These are phyloP conservation scores for Setipinna tenuifilis DNA, from an alignment of 2,797 vertebrate genomes.

Conservation along the genomic window DNA sequence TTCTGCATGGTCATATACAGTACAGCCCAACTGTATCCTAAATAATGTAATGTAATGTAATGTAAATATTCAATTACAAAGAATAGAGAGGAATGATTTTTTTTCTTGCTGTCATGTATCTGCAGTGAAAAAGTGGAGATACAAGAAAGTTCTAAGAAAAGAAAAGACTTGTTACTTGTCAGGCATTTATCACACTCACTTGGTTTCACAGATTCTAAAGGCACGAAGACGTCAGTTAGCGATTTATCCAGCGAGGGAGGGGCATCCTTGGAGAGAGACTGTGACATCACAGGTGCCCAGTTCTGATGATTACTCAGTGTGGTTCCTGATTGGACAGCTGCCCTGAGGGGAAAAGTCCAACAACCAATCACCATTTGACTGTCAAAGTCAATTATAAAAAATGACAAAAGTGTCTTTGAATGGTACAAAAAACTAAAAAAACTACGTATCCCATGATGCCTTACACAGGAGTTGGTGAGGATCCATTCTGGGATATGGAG, in stretches of 20 bases:
- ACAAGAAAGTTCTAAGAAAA: too few species aligned
- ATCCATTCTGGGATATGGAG: constrained; percentile 30
- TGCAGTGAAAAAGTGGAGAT: too few species aligned
- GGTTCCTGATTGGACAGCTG: not conserved
- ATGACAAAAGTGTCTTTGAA: not conserved
- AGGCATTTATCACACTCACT: constrained; percentile 31
- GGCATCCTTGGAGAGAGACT: not conserved
- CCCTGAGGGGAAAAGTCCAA: not conserved
- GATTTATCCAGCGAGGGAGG: not conserved
- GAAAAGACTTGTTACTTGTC: too few species aligned
- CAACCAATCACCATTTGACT: not conserved
- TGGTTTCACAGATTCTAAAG: constrained; percentile 31
- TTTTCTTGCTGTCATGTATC: too few species aligned
- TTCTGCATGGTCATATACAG: too few species aligned
- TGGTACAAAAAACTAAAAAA: not conserved
- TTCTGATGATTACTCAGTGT: not conserved
- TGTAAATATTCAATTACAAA: too few species aligned
- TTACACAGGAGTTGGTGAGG: not conserved
- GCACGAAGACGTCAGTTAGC: constrained; percentile 34
- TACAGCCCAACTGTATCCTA: too few species aligned
- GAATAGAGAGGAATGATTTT: too few species aligned
- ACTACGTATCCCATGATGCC: not conserved
- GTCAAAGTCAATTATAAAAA: not conserved
- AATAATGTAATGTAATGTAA: too few species aligned
- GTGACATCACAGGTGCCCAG: not conserved